Base-by-base conservation (phyloP, 2,113 vertebrate genomes). In the Nyctibius bracteatus region DNA sequence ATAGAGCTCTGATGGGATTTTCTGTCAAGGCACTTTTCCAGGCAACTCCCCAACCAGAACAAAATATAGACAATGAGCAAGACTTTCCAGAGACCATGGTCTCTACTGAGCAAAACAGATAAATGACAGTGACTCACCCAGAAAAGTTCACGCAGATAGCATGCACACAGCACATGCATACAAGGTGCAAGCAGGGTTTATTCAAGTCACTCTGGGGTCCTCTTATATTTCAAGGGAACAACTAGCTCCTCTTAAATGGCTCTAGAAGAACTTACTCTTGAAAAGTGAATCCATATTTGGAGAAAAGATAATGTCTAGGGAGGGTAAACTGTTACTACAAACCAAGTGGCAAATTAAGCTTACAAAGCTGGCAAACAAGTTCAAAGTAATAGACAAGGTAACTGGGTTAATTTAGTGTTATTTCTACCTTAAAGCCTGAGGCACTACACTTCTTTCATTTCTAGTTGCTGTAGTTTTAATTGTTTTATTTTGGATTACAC, bases 1-100 rank as follows among this genome's bases (percentile, higher is more conserved):
- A 78, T 3, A 57, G 28, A 86, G 9, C 81, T 67, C 66, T 68
- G 73, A 37, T 49, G 91, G 57, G 74, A 89, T 91, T 87, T 92
- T 79, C 65, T 87, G 20, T n/a, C 68, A 68, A 68, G 73, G 66
- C 61, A 41, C 41, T 92, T 92, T 57, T 92, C 87, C 74, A 91
- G 70, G 43, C 61, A 95, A 62, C 47, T 96, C 82, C 82, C 83
- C 47, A n/a, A 74, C 51, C 77, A 81, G 63, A 91, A 15, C 25
- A 59, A 72, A 44, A 49, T 8, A 28, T 0, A 52, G 47, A 52
- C 44, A 74, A 39, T 18, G 33, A 95, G 43, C 52, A 87, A 87
- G 47, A 89, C 49, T 81, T 78, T 67, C 81, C 91, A 94, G 86
- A 84, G 81, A 7, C 31, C 2, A 0, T 2, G 24, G 24, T 24